A percentile compares a stretch with the other conserved stretches of the same genome.
Conservation (phyloP, 2,113 vertebrate genomes). For the Bujurquina vittata region DNA sequence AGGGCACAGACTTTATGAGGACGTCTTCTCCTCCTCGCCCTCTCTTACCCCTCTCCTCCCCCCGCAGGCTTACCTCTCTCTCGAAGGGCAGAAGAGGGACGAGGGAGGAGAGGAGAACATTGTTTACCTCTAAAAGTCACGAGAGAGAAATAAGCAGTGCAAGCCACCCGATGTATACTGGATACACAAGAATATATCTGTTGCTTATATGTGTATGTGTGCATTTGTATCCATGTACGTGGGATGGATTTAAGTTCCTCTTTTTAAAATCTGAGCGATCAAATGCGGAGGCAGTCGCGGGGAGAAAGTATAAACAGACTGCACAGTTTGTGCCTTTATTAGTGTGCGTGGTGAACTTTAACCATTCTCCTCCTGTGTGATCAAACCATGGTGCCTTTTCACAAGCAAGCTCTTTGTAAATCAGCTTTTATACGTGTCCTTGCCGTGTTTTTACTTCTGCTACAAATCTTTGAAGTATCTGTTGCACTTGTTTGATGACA, state of each 20-base stretch:
- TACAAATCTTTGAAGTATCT: slow-evolving; percentile 1
- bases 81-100: slow-evolving; percentile 70
- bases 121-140: slow-evolving; percentile 71
- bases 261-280: slow-evolving; percentile 5
- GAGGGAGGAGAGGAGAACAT: slow-evolving; percentile 75
- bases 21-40: slow-evolving; percentile 55
- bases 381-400: slow-evolving; percentile 67
- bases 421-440: slow-evolving; percentile 19
- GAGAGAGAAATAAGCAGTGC: neutral
- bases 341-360: slow-evolving; percentile 1
- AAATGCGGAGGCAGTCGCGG: neutral
- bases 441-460: slow-evolving; percentile 15
- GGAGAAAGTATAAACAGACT: neutral
- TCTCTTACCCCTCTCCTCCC: slow-evolving; percentile 69
- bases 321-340: slow-evolving; percentile 49
- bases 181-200: slow-evolving; percentile 10
- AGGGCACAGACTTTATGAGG: slow-evolving; percentile 54
- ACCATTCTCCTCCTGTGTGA: slow-evolving; percentile 17
- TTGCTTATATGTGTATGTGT: slow-evolving; percentile 28
- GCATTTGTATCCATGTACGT: slow-evolving; percentile 3
- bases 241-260: neutral
- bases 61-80: slow-evolving; percentile 71
- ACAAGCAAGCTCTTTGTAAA: slow-evolving; percentile 30
- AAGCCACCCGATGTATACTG: slow-evolving; percentile 29
- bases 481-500: slow-evolving; percentile 41